Percentiles rank a stretch among this genome's conserved stretches.
These are phyloP conservation scores for Drosophila mimetica DNA, from an alignment of 2,888 invertebrate species.

Conservation along the genomic window DNA sequence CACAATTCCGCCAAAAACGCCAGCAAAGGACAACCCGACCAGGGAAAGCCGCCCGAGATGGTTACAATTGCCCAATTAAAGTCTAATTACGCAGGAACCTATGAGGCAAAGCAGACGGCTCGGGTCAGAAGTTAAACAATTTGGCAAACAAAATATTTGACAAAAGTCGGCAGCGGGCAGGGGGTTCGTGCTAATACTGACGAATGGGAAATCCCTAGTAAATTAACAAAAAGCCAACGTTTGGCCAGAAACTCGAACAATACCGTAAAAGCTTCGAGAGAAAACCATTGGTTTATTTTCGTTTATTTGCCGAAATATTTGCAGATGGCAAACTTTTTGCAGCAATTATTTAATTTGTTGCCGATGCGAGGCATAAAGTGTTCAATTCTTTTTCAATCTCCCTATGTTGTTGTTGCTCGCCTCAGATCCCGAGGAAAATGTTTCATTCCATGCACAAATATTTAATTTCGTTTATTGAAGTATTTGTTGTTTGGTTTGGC, in stretches of 20 bases:
- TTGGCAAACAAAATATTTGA: conserved; percentile 30
- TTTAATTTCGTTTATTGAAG: conserved; percentile 74
- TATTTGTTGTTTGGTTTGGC: conserved; percentile 63
- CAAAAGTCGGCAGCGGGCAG: neutral
- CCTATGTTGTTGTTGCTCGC: neutral
- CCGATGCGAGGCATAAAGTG: conserved; percentile 36
- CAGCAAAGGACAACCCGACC: conserved; percentile 41
- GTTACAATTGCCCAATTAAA: conserved; percentile 65
- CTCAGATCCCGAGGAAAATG: conserved; percentile 14
- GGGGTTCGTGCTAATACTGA: neutral
- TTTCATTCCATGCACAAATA: conserved; percentile 66
- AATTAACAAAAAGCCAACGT: conserved; percentile 2
- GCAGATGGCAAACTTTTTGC: conserved; percentile 28
- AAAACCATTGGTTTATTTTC: conserved; percentile 30
- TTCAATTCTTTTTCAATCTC: conserved; percentile 35
- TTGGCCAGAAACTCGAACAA: conserved; percentile 4
- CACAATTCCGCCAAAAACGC: conserved; percentile 45
- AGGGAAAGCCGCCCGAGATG: conserved; percentile 2
- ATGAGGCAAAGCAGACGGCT: conserved; percentile 27
- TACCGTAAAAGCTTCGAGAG: neutral
- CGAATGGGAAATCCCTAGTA: neutral
- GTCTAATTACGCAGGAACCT: conserved; percentile 52
- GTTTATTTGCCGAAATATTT: conserved; percentile 34
- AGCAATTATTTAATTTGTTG: conserved; percentile 57
- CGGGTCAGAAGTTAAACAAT: conserved; percentile 44